phyloP scores from a whole-genome alignment of 2,888 invertebrate genomes.

The Sarcophaga caerulescens region DNA sequence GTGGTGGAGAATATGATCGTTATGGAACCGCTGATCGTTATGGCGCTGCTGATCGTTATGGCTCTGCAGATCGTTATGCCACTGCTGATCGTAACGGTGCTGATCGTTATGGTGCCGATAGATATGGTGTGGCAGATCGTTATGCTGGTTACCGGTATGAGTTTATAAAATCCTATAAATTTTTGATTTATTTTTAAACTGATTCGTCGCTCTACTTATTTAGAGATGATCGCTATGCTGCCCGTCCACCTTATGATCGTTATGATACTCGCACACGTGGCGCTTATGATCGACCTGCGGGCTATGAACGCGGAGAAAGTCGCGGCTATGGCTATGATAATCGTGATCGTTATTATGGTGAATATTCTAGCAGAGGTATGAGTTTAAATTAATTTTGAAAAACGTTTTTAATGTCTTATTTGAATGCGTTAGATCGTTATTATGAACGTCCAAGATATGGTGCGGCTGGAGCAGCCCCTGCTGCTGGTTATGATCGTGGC shows the following conservation, averaged over 20 bases:
- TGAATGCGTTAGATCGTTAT: constrained; percentile 75
- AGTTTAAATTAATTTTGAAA: neutral
- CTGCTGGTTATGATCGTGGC: constrained; percentile 61
- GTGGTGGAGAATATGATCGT: constrained; percentile 67
- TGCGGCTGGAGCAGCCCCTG: constrained; percentile 44
- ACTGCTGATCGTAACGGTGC: constrained; percentile 64
- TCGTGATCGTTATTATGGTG: constrained; percentile 76
- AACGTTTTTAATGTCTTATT: neutral
- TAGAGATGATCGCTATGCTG: constrained; percentile 76
- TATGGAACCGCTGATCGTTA: constrained; percentile 42
- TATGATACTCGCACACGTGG: constrained; percentile 69
- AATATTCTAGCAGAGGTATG: constrained; percentile 71
- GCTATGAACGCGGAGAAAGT: constrained; percentile 71
- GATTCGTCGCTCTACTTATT: constrained; percentile 1
- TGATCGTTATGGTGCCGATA: constrained; percentile 62
- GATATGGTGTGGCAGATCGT: constrained; percentile 31
- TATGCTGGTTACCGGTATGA: constrained; percentile 44
- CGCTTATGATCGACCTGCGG: constrained; percentile 36
- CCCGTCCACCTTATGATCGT: constrained; percentile 73
- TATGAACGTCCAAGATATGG: constrained; percentile 75
- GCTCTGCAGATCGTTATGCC: constrained; percentile 60
- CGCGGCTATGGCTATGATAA: constrained; percentile 79
- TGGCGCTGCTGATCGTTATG: constrained; percentile 29
- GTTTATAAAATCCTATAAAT: no score
- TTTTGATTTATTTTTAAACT: neutral